These are phyloP conservation scores for Heterocephalus glaber DNA, from an alignment of 2,113 vertebrate species.

Conservation along the genomic window DNA sequence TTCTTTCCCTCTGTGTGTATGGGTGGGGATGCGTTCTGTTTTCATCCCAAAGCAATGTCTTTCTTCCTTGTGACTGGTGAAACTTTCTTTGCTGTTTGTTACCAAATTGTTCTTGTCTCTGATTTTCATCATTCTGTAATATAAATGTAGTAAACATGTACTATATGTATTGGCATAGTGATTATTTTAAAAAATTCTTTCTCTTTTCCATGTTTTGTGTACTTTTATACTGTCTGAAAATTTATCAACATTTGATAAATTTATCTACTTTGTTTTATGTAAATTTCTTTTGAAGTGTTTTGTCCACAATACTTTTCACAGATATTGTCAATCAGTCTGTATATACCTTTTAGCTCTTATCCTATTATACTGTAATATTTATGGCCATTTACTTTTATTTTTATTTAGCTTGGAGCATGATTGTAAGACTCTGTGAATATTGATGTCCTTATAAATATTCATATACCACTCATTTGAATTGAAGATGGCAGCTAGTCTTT, in stretches of 20 bases:
- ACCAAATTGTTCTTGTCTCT: slow-evolving; percentile 83
- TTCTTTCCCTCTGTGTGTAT: slow-evolving; percentile 73
- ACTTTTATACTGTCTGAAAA: slow-evolving; percentile 87
- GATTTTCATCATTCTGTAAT: slow-evolving; percentile 88
- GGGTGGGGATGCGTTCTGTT: slow-evolving; percentile 46
- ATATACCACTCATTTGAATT: slow-evolving; percentile 73
- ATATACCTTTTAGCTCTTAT: slow-evolving; percentile 82
- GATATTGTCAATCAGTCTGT: slow-evolving; percentile 85
- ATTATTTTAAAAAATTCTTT: slow-evolving; percentile 63
- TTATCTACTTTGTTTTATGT: slow-evolving; percentile 84
- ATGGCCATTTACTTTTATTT: slow-evolving; percentile 81
- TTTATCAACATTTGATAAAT: slow-evolving; percentile 90
- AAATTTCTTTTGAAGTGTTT: slow-evolving; percentile 86
- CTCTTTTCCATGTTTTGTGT: slow-evolving; percentile 84
- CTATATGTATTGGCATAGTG: slow-evolving; percentile 76
- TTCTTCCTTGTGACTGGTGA: slow-evolving; percentile 65
- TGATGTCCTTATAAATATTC: slow-evolving; percentile 82
- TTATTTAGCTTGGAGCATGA: slow-evolving; percentile 86
- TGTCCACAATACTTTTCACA: slow-evolving; percentile 82
- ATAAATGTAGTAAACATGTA: slow-evolving; percentile 85
- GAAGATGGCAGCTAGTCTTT: slow-evolving; percentile 77
- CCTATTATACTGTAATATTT: slow-evolving; percentile 83
- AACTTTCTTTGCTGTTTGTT: slow-evolving; percentile 84
- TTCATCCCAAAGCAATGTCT: slow-evolving; percentile 79
- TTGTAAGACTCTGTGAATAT: slow-evolving; percentile 83